phyloP scores from a whole-genome alignment of 2,113 vertebrate species.

The Pterophyllum scalare region DNA sequence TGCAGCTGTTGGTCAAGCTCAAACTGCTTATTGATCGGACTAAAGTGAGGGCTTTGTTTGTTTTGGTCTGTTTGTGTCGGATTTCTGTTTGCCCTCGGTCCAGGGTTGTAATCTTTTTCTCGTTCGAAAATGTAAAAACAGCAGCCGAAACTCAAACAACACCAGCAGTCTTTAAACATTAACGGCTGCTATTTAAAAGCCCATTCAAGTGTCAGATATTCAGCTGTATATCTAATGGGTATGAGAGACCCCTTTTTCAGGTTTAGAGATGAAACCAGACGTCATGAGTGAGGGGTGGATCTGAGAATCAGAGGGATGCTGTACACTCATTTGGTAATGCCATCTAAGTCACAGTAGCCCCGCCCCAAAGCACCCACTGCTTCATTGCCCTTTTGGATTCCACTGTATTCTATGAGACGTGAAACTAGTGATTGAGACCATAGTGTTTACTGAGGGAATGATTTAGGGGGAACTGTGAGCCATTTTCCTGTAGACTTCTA shows the following conservation, averaged over 20 bases:
- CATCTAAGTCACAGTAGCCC: neutral
- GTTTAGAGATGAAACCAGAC: neutral
- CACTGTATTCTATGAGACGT: neutral
- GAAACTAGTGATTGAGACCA: neutral
- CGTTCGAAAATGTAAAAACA: neutral
- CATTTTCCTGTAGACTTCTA: neutral
- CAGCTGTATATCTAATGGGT: neutral
- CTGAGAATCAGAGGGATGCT: too few relatives aligned
- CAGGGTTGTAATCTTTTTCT: conserved; percentile 47
- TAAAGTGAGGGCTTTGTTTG: conserved; percentile 38
- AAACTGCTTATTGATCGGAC: conserved; percentile 23
- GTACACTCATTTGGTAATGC: neutral
- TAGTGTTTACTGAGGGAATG: neutral
- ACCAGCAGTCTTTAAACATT: neutral
- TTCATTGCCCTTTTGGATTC: neutral
- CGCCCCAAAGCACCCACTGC: fast-evolving
- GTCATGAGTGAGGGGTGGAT: too few relatives aligned
- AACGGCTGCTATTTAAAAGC: neutral
- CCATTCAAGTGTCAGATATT: neutral
- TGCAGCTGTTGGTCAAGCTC: neutral
- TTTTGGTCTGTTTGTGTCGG: conserved; percentile 53
- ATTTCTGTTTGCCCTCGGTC: conserved; percentile 58
- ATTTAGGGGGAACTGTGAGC: neutral
- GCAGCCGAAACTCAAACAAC: neutral
- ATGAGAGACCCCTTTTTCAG: fast-evolving